A percentile compares a stretch with the other conserved stretches of the same genome.
Evolutionary conservation across 2,797 vertebrate genomes (phyloP).

Genomic region (Oreortyx pictus): DNA sequence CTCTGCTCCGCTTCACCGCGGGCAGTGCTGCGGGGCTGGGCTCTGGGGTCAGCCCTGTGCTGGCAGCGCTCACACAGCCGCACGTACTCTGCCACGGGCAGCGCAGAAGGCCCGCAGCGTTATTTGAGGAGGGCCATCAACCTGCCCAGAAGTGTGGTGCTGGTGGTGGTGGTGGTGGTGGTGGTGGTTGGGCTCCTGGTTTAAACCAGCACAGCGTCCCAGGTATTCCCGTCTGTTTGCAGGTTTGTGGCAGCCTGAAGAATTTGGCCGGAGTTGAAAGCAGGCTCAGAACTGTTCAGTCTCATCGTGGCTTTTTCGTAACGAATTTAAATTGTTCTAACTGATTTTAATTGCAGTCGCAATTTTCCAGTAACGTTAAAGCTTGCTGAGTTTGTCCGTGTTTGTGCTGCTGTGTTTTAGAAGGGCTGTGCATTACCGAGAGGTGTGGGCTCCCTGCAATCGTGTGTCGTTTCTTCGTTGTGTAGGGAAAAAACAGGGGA

Average conservation of each 20-base stretch:
- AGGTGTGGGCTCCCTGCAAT: neutral
- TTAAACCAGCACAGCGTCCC: neutral
- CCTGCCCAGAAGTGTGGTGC: neutral
- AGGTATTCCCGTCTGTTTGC: neutral
- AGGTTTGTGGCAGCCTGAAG: slow-evolving; percentile 26
- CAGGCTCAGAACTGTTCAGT: neutral
- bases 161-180: neutral
- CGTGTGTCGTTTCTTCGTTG: neutral
- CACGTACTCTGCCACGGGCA: too few relatives aligned
- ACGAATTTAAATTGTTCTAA: slow-evolving; percentile 3
- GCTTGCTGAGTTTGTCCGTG: neutral
- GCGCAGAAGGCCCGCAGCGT: neutral
- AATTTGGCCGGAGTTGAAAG: neutral
- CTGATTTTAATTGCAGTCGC: neutral
- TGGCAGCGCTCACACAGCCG: too few relatives aligned
- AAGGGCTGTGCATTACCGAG: neutral
- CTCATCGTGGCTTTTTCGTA: neutral
- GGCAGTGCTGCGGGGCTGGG: too few relatives aligned
- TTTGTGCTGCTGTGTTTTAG: slow-evolving; percentile 1
- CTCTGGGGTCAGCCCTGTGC: too few relatives aligned
- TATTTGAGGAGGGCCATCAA: slow-evolving; percentile 48
- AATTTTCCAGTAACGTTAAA: neutral
- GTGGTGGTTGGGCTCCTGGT: neutral
- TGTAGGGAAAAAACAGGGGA: neutral
- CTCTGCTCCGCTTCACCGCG: too few relatives aligned